Evolutionary conservation across 2,797 vertebrate species (phyloP), one percentile per base, ranked within the genome.

Genomic region (Leuciscus waleckii): DNA sequence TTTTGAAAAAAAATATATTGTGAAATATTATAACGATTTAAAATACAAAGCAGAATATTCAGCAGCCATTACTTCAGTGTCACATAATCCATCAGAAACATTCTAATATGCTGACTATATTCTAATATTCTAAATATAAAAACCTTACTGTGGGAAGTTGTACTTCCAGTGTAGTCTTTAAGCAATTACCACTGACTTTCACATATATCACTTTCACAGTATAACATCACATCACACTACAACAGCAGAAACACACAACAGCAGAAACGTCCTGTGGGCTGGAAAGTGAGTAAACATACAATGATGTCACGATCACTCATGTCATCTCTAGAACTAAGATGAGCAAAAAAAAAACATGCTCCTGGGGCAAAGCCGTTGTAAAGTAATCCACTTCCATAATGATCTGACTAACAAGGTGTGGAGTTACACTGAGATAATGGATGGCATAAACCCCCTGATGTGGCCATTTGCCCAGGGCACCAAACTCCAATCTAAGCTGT

Each of bases 311-410:
- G 1, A 69, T 56, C 35, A 49, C 2, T 54, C 21, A 54, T 35
- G 65, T 71, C 83, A 84, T 21, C 67, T 39, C 23, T 54, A 56
- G 23, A 81, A 58, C 13, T 46, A 58, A 84, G 49, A 84, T 10
- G 16, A 84, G 7, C n/a, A 37, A 39, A 84, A 61, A 84, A 61
- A 7, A 70, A 85, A 85, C 68, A 65, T 43, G 29, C 63, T 85
- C 65, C 63, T 39, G 49, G 46, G 41, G 63, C 70, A 77, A 26
- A 81, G 26, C 73, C 23, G 69, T 37, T 71, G 79, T 82, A 87
- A 88, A 86, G 69, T 86, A 89, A 90, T 85, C 84, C 82, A 87
- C 80, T 83, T 68, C 76, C 81, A 83, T 84, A 76, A 79, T 71
- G 82, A 88, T 85, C 35, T 87, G 82, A 81, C 79, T 65, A 77